Evolutionary conservation across 2,797 vertebrate genomes (phyloP), one percentile per base, ranked within the genome.

Genomic region (Enteromius argenteus): DNA sequence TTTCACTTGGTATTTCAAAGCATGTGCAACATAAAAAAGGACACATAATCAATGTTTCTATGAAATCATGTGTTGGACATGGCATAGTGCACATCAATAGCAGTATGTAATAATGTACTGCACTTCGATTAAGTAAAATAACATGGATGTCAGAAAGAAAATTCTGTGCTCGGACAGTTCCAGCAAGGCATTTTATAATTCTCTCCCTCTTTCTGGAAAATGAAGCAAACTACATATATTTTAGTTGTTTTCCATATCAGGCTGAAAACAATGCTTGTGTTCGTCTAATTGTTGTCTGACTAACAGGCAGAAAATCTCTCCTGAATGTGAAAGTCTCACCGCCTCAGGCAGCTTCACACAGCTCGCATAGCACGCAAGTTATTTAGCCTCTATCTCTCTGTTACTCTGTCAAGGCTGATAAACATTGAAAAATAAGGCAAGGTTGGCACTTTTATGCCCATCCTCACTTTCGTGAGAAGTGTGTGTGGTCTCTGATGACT

Each of bases 341-440:
- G 56, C 80, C 69, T 64, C 14, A 53, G 67, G 68, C 73, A 78
- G 46, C 67, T 67, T 69, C 35, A 58, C 19, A 51, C 67, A 78
- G 51, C 72, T 69, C 37, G 62, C 17, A 35, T 64, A 46, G 66
- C 56, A 64, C 39, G 39, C 60, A 74, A 30, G 71, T 86, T 56
- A 86, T 78, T 85, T 68, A 58, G 74, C 42, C n/a, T 79, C 80
- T 14, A 68, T 72, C 62, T 83, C 67, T 56, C 9, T 81, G 56
- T 84, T 64, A 42, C 60, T 42, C 74, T 79, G 79, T 79, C 74
- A 66, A 49, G 15, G 64, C 62, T 71, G 79, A 86, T 86, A 83
- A 86, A 80, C 76, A 67, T n/a, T 76, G 44, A 23, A 82, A 81
- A 82, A 64, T 46, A 6, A 81, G 14, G 53, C 39, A 39, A 68